phyloP scores from a whole-genome alignment of 2,113 vertebrate genomes.

The Aplodontia rufa region DNA sequence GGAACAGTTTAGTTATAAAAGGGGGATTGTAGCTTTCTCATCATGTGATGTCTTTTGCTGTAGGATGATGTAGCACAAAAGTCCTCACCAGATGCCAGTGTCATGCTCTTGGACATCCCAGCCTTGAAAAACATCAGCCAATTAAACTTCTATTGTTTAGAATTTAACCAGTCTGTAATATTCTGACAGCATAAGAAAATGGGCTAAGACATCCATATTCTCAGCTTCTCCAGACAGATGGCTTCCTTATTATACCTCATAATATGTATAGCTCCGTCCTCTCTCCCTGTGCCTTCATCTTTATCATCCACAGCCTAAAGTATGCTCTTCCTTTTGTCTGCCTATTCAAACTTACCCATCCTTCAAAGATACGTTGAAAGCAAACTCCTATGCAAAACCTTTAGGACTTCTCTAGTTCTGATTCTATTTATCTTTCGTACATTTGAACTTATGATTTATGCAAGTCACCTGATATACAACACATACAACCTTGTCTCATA shows the following conservation, averaged over 20 bases:
- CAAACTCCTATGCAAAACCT: constrained; percentile 9
- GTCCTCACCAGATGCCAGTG: not conserved
- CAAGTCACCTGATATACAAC: constrained; percentile 10
- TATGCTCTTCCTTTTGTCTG: constrained; percentile 6
- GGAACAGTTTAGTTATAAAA: not conserved
- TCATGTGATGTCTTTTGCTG: not conserved
- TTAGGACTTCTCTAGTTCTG: not conserved
- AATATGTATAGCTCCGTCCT: not conserved
- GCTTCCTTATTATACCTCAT: constrained; percentile 26
- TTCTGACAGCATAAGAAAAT: not conserved
- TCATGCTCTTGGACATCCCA: not conserved
- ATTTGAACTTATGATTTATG: not conserved
- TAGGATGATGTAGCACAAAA: not conserved
- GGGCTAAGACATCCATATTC: not conserved
- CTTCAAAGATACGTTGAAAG: constrained; percentile 39
- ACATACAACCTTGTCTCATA: constrained; percentile 28
- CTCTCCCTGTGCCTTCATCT: not conserved
- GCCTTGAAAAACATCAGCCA: not conserved
- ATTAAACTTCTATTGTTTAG: not conserved
- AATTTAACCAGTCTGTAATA: not conserved
- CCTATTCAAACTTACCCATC: constrained; percentile 31
- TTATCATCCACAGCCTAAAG: not conserved
- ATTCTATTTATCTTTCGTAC: not conserved
- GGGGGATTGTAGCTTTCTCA: not conserved
- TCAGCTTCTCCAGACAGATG: constrained; percentile 39